Evolutionary conservation across 2,888 invertebrate species (phyloP), one percentile per base, ranked within the genome.

Genomic region (Eristalis intricaria): DNA sequence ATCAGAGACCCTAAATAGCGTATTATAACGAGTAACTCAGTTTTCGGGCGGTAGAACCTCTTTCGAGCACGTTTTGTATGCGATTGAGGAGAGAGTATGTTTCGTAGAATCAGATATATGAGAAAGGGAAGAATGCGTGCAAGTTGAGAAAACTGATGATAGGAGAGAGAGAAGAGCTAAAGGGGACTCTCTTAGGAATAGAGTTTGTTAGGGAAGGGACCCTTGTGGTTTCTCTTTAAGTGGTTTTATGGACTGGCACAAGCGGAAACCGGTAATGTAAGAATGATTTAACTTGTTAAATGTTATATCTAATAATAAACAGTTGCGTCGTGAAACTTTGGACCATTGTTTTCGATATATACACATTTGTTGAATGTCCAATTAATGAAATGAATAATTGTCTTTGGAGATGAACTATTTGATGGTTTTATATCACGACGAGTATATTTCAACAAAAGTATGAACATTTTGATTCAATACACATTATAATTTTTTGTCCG

Each of bases 31-130:
- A 64, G 38, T 23, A 19, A 19, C 19, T 50, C 19, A n/a, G 19
- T n/a, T 50, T 50, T 7, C 19, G 50, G 56, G 38, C 80, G 70
- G 63, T n/a, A 71, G 68, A 64, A 77, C 71, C 81, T 84, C 66
- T 68, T 63, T 68, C 58, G 64, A 87, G 87, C 87, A 84, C 87
- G 87, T 87, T 84, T 87, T 68, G 38, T 79, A 84, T 65, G 73
- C 84, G 83, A 87, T 79, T 87, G 87, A 87, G 76, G 50, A 64
- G 84, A 69, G 83, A 73, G 68, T 73, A 35, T 79, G 22, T 35
- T 64, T 63, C 38, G 63, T 74, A 74, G 74, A 80, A 61, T 43
- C 65, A 74, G 43, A 69, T 75, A 68, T 40, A 50, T 40, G 58
- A 58, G 43, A 50, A 29, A 50, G 43, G 4, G 15, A 66, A 65